phyloP scores from a whole-genome alignment of 1,140 invertebrate genomes.

The Parapsyche elsis region DNA sequence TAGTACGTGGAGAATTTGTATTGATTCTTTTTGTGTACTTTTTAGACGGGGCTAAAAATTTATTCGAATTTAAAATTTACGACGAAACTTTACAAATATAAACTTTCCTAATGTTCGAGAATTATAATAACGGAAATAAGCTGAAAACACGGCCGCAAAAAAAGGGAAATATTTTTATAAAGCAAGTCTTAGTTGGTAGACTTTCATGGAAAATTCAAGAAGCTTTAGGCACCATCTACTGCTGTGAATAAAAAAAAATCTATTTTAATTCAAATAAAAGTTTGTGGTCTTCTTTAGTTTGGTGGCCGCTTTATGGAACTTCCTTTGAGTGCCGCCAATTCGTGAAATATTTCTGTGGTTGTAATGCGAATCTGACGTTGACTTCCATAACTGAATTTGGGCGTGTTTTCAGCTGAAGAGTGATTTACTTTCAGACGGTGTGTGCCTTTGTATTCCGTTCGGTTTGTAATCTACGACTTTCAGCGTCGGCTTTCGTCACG shows the following conservation, averaged over 20 bases:
- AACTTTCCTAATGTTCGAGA: constrained; percentile 7
- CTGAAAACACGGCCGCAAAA: neutral
- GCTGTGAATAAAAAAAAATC: neutral
- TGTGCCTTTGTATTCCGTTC: constrained; percentile 4
- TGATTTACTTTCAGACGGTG: neutral
- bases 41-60: neutral
- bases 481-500: neutral
- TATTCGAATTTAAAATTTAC: constrained; percentile 3
- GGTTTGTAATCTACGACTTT: constrained; percentile 17
- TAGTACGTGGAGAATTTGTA: no score
- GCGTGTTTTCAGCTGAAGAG: neutral
- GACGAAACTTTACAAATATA: constrained; percentile 3
- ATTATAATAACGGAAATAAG: constrained; percentile 27
- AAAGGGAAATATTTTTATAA: constrained; percentile 7
- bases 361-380: neutral
- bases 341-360: no score
- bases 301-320: no score
- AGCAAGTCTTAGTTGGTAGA: neutral
- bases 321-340: no score
- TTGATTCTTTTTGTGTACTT: neutral
- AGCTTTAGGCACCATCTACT: neutral
- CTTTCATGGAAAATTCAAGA: constrained; percentile 9
- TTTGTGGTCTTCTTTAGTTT: no score
- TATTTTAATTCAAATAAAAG: constrained; percentile 1
- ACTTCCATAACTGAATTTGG: constrained; percentile 8